Evolutionary conservation across 1,140 invertebrate species (phyloP), one percentile per base, ranked within the genome.

Genomic region (Apis cerana): DNA sequence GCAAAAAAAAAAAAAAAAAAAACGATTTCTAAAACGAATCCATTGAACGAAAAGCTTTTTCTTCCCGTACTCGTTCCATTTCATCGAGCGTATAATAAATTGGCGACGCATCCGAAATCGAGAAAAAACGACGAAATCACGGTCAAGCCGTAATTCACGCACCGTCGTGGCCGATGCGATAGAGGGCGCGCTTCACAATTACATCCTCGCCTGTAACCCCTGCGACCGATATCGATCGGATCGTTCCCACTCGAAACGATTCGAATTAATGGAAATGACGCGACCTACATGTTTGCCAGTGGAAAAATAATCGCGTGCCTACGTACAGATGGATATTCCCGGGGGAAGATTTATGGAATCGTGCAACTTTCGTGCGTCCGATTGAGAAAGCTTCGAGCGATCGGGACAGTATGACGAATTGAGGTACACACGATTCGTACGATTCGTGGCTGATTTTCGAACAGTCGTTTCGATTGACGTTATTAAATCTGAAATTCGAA

Each of bases 241-340:
- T 70, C 72, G 70, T 50, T 27, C 50, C 81, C 62, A 67, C 85
- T 87, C 61, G 69, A 87, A 87, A 77, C 82, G 76, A 84, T 84
- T 64, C 61, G 82, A 83, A 87, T 87, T 87, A 84, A 87, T 87
- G 72, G 85, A 84, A 84, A 84, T 80, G 86, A 87, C 76, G 58
- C 58, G 76, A 83, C 61, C 84, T 72, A 84, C 80, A 84, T 62
- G 70, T 65, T 56, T 48, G 50, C 70, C 54, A 12, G 27, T 33
- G 78, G 78, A 80, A 80, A 80, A 80, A 80, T 80, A 80, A 80
- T 80, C 78, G 61, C 70, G 27, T 75, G 78, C 21, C 59, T 64
- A 43, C 50, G 33, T 43, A 43, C 78, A 65, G 21, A 65, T 65
- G 52, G 78, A 74, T 43, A 62, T 33, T 56, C 33, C 15, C 59